Percentiles rank a stretch among this genome's conserved stretches.
Conservation (phyloP, 2,888 invertebrate genomes). For the Drosophila histrio region DNA sequence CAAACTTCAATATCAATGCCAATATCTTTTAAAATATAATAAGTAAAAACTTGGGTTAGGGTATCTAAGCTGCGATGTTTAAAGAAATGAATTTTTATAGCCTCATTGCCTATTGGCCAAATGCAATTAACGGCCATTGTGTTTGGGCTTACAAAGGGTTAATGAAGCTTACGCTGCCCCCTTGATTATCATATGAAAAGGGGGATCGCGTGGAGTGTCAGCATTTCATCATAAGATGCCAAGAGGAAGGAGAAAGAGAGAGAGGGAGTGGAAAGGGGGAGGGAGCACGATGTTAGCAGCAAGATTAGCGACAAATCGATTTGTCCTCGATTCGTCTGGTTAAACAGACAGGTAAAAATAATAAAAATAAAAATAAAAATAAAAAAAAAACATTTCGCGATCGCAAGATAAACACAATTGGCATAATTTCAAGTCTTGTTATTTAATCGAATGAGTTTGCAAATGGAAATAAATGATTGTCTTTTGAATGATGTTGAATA, state of each 20-base stretch:
- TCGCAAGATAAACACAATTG: slow-evolving; percentile 44
- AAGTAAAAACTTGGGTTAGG: background rate
- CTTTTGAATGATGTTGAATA: slow-evolving; percentile 5
- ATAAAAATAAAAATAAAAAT: background rate
- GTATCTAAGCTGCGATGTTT: background rate
- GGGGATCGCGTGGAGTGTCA: background rate
- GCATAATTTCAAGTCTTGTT: slow-evolving; percentile 48
- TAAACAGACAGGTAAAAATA: slow-evolving; percentile 1
- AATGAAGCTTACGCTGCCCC: slow-evolving; percentile 18
- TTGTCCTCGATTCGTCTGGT: slow-evolving; percentile 46
- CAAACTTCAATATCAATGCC: too few species aligned
- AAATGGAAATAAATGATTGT: slow-evolving; percentile 41
- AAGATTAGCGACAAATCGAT: slow-evolving; percentile 29
- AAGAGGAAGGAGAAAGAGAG: background rate
- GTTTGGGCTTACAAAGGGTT: slow-evolving; percentile 41
- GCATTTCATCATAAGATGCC: slow-evolving; percentile 25
- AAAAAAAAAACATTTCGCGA: slow-evolving; percentile 4
- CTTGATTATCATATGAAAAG: background rate
- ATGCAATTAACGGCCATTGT: slow-evolving; percentile 47
- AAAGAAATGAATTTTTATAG: background rate
- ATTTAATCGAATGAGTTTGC: slow-evolving; percentile 54
- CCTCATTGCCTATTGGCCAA: slow-evolving; percentile 21
- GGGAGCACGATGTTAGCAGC: background rate
- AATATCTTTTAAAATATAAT: background rate
- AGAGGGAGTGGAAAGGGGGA: background rate